Evolutionary conservation across 2,888 invertebrate species (phyloP), one percentile per base, ranked within the genome.

Genomic region (Eustalomyia histrio): DNA sequence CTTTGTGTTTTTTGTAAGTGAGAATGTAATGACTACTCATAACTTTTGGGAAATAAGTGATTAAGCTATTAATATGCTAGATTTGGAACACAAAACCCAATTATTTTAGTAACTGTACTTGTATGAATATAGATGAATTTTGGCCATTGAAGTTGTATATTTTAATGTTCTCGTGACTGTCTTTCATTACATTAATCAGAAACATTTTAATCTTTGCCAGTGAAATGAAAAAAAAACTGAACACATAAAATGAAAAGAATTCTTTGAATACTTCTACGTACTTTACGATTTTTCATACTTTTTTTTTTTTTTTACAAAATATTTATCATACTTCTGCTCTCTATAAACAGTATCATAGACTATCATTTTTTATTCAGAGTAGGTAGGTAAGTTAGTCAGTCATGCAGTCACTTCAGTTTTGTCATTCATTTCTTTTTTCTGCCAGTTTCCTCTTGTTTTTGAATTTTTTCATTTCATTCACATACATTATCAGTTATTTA

Each of bases 161-260:
- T 39, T 39, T 12, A 29, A 6, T 29, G 39, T 39, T 10, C 39
- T 39, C 39, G 39, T 39, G 39, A 12, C 39, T 47, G 43, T 47
- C 43, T 47, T 16, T 47, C 43, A n/a, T n/a, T 47, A 47, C 43
- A 47, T 16, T 47, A n/a, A 47, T 47, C 43, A n/a, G n/a, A 47
- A 47, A n/a, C n/a, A n/a, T 47, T 47, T 47, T 47, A 47, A 47
- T 47, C 14, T 47, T 47, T 47, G 43, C 43, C 43, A 47, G 43
- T n/a, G 43, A n/a, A 47, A 29, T 6, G 7, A 29, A 29, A 29
- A 47, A 47, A 47, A 47, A 47, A 43, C 14, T 14, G 43, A 47
- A 47, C 5, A 5, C 2, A 4, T 2, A 47, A 47, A 47, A 10
- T 39, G 1, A 47, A 47, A n/a, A 47, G 43, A 47, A 47, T 47